Base-by-base conservation (phyloP, 2,113 vertebrate genomes). In the Cottus gobio region DNA sequence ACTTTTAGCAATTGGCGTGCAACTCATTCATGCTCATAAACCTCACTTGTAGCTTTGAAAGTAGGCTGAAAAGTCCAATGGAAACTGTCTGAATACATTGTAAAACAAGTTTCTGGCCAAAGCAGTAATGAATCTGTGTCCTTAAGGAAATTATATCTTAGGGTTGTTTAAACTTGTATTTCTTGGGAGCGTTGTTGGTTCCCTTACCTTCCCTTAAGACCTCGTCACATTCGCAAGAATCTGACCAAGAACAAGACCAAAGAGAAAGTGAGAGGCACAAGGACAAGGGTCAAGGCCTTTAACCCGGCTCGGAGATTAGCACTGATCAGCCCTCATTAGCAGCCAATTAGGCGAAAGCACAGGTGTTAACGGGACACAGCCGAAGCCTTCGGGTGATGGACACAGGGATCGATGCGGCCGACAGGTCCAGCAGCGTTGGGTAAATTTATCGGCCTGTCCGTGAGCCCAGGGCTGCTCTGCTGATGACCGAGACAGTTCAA, bases 401-500 rank as follows among this genome's bases (percentile, higher is more conserved):
- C 50, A 20, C 12, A 28, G 6, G 56, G 31, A 71, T 82, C 30
- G 0, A 67, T 75, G 73, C 31, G 16, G 80, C 15, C 3, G 16
- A 75, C 34, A 62, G 15, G 60, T 46, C 71, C 30, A 26, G 62
- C 44, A n/a, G 52, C n/a, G 56, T 46, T 54, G 61, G 63, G 18
- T 75, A 30, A 74, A 88, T 71, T 79, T 83, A 88, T 86, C 0
- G 5, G 72, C 1, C 31, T 1, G 3, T 54, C 36, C 30, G 3
- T 30, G 39, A 76, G 81, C 48, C 76, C 6, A 44, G 74, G 54
- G 68, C 80, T 16, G 62, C 77, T 44, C 22, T 30, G 20, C 31
- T 60, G 79, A 75, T 2, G 18, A 18, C 68, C 1, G 30, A 68
- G 82, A 78, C 77, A 70, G 78, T 80, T 87, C 72, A 85, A 88